phyloP scores from a whole-genome alignment of 2,797 vertebrate genomes.

The Knipowitschia caucasica region DNA sequence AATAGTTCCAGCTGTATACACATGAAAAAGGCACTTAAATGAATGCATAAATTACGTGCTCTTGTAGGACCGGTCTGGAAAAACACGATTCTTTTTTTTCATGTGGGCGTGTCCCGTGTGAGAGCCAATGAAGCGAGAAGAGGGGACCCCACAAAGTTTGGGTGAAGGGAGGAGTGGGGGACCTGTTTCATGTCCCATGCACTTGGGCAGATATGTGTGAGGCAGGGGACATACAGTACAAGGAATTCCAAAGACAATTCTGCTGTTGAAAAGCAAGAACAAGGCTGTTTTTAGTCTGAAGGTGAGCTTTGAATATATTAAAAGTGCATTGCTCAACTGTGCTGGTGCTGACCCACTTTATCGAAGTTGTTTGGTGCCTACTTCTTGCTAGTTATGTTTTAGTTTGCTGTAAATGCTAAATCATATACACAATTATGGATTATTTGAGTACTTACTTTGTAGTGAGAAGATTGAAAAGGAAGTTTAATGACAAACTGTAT shows the following conservation, averaged over 20 bases:
- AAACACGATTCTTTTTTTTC: constrained; percentile 53
- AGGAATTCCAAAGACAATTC: neutral
- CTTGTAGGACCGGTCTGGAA: constrained; percentile 28
- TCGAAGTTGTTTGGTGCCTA: too few relatives aligned
- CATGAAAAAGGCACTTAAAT: constrained; percentile 9
- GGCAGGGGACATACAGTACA: neutral
- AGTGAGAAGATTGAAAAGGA: too few relatives aligned
- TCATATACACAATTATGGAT: too few relatives aligned
- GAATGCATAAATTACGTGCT: constrained; percentile 16
- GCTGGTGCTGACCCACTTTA: too few relatives aligned
- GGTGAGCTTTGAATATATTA: constrained; percentile 9
- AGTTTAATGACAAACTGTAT: too few relatives aligned
- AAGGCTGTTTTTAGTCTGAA: neutral
- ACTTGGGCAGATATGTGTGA: constrained; percentile 4
- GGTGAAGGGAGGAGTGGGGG: constrained; percentile 7
- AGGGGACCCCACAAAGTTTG: constrained; percentile 17
- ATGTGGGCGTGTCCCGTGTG: constrained; percentile 22
- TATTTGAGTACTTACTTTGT: too few relatives aligned
- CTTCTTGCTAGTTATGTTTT: too few relatives aligned
- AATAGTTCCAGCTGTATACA: constrained; percentile 39
- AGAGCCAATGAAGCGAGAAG: constrained; percentile 48
- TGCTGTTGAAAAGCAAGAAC: neutral
- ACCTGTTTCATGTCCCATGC: neutral
- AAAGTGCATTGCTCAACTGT: too few relatives aligned
- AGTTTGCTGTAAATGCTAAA: too few relatives aligned